phyloP scores from a whole-genome alignment of 2,888 invertebrate species.

The Ochropleura leucogaster region DNA sequence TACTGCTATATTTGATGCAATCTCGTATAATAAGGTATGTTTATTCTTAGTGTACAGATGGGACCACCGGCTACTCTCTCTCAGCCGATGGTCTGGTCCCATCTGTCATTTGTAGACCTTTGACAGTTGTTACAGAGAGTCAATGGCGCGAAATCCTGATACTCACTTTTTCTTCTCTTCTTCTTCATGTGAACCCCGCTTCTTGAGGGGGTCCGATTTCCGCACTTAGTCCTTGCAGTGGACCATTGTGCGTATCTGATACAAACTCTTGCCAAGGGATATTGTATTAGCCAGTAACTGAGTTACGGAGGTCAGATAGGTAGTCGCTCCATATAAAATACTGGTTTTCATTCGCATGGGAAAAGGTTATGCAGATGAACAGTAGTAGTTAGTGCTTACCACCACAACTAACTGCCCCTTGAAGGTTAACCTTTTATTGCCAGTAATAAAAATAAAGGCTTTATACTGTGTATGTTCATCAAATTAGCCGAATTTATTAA shows the following conservation, averaged over 20 bases:
- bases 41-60: neutral
- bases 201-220: no score
- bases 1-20: conserved; percentile 96
- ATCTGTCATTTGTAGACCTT: neutral
- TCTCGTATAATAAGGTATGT: conserved; percentile 96
- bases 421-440: neutral
- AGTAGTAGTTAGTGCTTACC: neutral
- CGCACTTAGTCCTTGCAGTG: no score
- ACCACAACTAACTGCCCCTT: neutral
- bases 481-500: neutral
- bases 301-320: no score
- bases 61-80: no score
- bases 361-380: neutral
- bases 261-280: neutral
- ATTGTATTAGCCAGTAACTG: neutral
- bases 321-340: neutral
- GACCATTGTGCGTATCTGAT: no score
- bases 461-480: neutral
- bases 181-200: no score
- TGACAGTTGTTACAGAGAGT: neutral
- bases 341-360: no score
- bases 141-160: neutral
- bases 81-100: no score
- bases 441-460: neutral
- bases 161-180: no score